Evolutionary conservation across 2,888 invertebrate genomes (phyloP).

Genomic region (Scaptomyza caliginosa): DNA sequence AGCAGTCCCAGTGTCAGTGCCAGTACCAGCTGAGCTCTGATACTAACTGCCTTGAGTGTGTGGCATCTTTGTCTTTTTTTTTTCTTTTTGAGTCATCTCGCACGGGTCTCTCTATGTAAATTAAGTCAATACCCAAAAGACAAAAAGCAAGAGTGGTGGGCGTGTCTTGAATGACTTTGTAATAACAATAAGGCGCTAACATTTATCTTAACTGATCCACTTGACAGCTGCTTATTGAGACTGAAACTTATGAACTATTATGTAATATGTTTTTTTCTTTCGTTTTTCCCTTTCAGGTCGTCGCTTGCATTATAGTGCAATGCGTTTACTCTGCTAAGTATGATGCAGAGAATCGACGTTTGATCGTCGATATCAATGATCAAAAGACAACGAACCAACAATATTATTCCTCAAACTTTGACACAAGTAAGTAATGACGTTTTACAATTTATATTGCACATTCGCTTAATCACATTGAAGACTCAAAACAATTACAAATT

Average conservation of each 20-base stretch:
- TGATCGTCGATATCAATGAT: slow-evolving; percentile 90
- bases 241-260: background rate
- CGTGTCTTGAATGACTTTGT: slow-evolving; percentile 24
- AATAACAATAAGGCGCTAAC: slow-evolving; percentile 23
- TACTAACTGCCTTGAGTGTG: slow-evolving; percentile 46
- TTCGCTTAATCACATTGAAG: slow-evolving; percentile 43
- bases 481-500: slow-evolving; percentile 17
- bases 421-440: slow-evolving; percentile 87
- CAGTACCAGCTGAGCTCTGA: slow-evolving; percentile 9
- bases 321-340: slow-evolving; percentile 80
- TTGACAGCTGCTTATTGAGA: slow-evolving; percentile 9
- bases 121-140: slow-evolving; percentile 35
- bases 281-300: slow-evolving; percentile 79
- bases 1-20: background rate
- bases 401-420: slow-evolving; percentile 90
- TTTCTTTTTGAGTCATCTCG: slow-evolving; percentile 44
- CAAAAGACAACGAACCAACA: slow-evolving; percentile 89
- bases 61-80: slow-evolving; percentile 27
- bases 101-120: slow-evolving; percentile 46
- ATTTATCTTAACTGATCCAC: slow-evolving; percentile 17
- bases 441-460: slow-evolving; percentile 50
- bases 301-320: slow-evolving; percentile 84
- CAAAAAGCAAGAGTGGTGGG: slow-evolving; percentile 50
- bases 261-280: slow-evolving; percentile 8
- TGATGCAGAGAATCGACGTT: slow-evolving; percentile 85